Base-by-base conservation (phyloP, 2,797 vertebrate genomes). In the Danio choprae region DNA sequence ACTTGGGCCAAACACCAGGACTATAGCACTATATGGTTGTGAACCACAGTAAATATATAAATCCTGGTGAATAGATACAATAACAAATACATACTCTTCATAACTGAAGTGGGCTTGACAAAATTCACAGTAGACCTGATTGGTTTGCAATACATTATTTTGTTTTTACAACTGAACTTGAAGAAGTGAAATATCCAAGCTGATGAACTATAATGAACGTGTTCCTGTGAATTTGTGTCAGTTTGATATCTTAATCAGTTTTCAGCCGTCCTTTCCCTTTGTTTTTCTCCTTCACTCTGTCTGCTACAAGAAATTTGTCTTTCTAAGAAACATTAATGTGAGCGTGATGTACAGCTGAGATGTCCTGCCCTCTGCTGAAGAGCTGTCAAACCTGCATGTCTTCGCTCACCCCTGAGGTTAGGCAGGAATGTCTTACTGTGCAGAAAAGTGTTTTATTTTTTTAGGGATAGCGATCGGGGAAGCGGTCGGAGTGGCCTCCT, bases 401-500 rank as follows among this genome's bases (percentile, higher is more conserved):
- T 79, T 67, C 3, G 44, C 41, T 62, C 38, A 10, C 43, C 64
- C 67, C 56, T 7, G 77, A 79, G 67, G 67, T 55, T 77, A 69
- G 56, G 56, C 58, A 18, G 46, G 56, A 79, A 51, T 41, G 56
- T 71, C 77, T 60, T 43, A 79, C 77, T 79, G 77, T 79, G 77
- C 48, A 10, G 65, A 70, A 70, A 79, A 79, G 77, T 67, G 67
- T 79, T 79, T 79, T 67, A 29, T 3, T 29, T 29, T 29, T 69
- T 79, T 70, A 79, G 67, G 67, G 77, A 51, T 79, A 62, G 77
- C 10, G 65, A 79, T 79, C 38, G 56, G 46, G 46, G 56, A 79
- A 79, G 18, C 81, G 11, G 72, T 80, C 22, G 62, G 58, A 82
- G 77, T 71, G 69, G 73, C 80, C 70, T 83, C 80, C 81, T 74